These are phyloP conservation scores for Elgaria multicarinata DNA, from an alignment of 2,113 vertebrate species.

Conservation along the genomic window DNA sequence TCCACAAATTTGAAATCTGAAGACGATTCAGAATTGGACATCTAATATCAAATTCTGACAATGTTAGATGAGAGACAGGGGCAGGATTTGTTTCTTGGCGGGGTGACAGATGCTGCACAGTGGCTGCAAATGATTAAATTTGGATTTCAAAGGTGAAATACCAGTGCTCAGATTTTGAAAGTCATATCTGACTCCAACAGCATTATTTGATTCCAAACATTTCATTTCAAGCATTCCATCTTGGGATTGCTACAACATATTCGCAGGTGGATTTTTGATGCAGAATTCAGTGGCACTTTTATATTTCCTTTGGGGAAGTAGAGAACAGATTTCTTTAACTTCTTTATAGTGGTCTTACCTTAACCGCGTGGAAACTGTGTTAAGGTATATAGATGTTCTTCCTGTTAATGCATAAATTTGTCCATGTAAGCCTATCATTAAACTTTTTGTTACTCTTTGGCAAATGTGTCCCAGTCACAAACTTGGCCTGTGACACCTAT, in stretches of 20 bases:
- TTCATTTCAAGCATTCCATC: not conserved
- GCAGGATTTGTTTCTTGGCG: not conserved
- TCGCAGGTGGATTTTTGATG: conserved; percentile 11
- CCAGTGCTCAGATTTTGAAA: not conserved
- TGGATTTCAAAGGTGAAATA: not conserved
- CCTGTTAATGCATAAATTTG: not conserved
- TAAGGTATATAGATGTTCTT: not conserved
- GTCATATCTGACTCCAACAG: not conserved
- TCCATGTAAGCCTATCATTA: not conserved
- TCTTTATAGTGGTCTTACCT: not conserved
- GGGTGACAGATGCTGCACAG: not conserved
- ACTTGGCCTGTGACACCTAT: not conserved
- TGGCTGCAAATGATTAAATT: not conserved
- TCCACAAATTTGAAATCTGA: not conserved
- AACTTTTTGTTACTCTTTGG: not conserved
- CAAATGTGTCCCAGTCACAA: not conserved
- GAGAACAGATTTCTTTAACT: not conserved
- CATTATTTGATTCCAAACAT: not conserved
- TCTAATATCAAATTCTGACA: not conserved
- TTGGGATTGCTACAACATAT: not conserved
- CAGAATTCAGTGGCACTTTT: not conserved
- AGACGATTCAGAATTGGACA: not conserved
- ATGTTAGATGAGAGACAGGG: not conserved
- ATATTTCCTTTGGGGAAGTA: not conserved
- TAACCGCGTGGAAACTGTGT: not conserved